These are phyloP conservation scores for Lacerta viridis DNA, from an alignment of 2,797 vertebrate genomes.

Conservation along the genomic window DNA sequence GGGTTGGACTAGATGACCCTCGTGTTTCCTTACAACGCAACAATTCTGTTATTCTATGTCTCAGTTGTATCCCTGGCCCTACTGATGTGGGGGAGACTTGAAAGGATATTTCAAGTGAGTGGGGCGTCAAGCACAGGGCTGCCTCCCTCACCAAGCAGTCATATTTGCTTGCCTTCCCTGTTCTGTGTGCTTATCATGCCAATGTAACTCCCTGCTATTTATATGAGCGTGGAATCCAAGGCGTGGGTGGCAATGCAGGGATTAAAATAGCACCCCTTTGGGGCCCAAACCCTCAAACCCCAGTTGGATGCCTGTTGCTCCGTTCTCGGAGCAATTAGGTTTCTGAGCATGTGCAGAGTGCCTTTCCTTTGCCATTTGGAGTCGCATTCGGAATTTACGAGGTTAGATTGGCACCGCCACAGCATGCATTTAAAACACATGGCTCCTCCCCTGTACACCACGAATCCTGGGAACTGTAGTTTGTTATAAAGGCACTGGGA, in stretches of 20 bases:
- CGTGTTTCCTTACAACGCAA: too few relatives aligned
- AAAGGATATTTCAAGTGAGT: too few relatives aligned
- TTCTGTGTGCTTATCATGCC: background rate
- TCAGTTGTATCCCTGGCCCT: background rate
- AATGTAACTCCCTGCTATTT: background rate
- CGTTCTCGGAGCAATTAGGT: background rate
- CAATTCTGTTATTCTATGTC: too few relatives aligned
- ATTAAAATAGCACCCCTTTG: background rate
- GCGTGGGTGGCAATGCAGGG: background rate
- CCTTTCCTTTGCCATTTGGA: background rate
- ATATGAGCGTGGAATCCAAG: background rate
- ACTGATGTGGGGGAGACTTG: background rate
- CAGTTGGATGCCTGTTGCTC: background rate
- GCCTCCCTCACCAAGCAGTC: background rate
- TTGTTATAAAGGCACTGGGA: too few relatives aligned
- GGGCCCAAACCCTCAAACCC: background rate
- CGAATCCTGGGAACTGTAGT: too few relatives aligned
- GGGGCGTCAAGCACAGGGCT: too few relatives aligned
- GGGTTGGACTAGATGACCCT: too few relatives aligned
- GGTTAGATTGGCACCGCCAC: too few relatives aligned
- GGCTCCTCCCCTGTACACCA: too few relatives aligned
- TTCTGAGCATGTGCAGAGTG: conserved; percentile 1
- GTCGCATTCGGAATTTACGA: background rate
- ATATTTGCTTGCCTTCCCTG: background rate
- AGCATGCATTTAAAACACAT: too few relatives aligned